These are phyloP conservation scores for Scaptomyza tumidula DNA, from an alignment of 2,888 invertebrate species.

Conservation along the genomic window DNA sequence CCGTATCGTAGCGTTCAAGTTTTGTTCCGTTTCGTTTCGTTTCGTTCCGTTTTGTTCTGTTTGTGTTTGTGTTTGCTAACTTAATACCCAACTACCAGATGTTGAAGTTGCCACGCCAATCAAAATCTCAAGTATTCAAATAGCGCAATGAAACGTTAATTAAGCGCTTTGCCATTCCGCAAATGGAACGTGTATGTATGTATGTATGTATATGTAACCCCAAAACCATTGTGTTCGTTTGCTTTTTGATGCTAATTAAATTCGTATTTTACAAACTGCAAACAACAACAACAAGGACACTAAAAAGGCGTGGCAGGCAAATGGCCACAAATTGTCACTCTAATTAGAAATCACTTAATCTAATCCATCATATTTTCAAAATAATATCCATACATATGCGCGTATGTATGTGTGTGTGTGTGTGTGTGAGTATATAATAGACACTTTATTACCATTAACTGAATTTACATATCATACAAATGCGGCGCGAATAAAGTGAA, in stretches of 20 bases:
- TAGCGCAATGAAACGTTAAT: conserved; percentile 66
- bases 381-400: conserved; percentile 4
- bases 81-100: conserved; percentile 26
- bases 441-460: conserved; percentile 77
- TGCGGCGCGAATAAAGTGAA: conserved; percentile 56
- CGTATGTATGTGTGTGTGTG: conserved; percentile 11
- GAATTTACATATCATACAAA: conserved; percentile 74
- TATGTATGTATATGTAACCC: not conserved
- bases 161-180: conserved; percentile 43
- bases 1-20: too few species aligned
- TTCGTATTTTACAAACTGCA: conserved; percentile 6
- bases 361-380: conserved; percentile 49
- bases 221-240: conserved; percentile 17
- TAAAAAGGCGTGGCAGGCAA: conserved; percentile 6
- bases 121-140: conserved; percentile 59
- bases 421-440: conserved; percentile 67
- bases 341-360: conserved; percentile 70
- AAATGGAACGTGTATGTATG: not conserved
- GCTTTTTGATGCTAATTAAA: conserved; percentile 23
- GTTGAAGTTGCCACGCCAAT: conserved; percentile 58
- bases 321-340: conserved; percentile 23
- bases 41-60: not conserved
- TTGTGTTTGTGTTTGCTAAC: not conserved
- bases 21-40: not conserved
- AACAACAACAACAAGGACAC: not conserved